Percentiles rank a stretch among this genome's conserved stretches.
These are phyloP conservation scores for Ceramica pisi DNA, from an alignment of 2,888 invertebrate species.

Conservation along the genomic window DNA sequence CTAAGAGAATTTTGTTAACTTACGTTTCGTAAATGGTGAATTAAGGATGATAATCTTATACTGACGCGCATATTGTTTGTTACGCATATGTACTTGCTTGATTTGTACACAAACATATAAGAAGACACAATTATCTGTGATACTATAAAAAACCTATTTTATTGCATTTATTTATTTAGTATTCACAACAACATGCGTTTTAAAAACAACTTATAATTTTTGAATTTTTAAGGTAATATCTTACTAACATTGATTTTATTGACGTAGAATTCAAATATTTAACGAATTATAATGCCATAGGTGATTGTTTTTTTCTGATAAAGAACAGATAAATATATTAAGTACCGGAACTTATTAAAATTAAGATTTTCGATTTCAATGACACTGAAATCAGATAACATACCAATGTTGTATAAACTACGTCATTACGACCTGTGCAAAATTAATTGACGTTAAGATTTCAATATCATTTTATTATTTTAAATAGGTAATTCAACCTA, in stretches of 20 bases:
- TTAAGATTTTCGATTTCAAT: background rate
- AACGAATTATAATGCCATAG: background rate
- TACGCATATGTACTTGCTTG: background rate
- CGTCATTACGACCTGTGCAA: background rate
- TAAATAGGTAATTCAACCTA: no score
- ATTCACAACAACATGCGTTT: constrained; percentile 10
- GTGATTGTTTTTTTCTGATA: background rate
- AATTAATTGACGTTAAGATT: background rate
- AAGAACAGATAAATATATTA: constrained; percentile 4
- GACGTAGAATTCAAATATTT: background rate
- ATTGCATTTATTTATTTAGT: background rate
- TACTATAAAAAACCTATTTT: constrained; percentile 3
- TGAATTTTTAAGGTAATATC: background rate
- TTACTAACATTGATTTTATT: background rate
- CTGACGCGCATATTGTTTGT: background rate
- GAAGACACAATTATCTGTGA: background rate
- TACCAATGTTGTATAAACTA: background rate
- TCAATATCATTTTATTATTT: background rate
- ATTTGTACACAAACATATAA: constrained; percentile 7
- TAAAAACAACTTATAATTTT: background rate
- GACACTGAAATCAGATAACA: constrained; percentile 20
- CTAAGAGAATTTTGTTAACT: background rate
- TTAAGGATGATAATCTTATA: background rate
- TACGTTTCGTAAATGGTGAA: background rate
- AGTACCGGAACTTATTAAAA: constrained; percentile 3